Conservation (phyloP, 1,140 invertebrate species). For the Neodiprion virginianus region DNA sequence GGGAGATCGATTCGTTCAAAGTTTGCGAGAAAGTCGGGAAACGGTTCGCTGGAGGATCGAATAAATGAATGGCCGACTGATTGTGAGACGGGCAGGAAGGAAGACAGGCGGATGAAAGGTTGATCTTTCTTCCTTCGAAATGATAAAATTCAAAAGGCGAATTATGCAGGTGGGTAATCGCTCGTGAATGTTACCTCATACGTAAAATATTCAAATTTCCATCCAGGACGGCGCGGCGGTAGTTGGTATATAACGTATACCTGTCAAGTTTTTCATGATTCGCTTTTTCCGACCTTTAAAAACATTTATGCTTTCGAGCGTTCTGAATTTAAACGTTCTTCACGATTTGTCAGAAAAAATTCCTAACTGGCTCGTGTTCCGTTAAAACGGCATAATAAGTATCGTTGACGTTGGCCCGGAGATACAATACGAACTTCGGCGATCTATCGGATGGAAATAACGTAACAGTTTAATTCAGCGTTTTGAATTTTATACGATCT, state of each 20-base stretch:
- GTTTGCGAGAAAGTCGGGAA: too few relatives aligned
- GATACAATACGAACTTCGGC: background rate
- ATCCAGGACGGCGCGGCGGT: too few relatives aligned
- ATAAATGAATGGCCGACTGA: constrained; percentile 1
- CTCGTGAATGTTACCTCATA: constrained; percentile 13
- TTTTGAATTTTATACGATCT: background rate
- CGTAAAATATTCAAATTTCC: constrained; percentile 16
- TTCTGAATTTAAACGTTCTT: background rate
- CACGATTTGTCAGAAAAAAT: background rate
- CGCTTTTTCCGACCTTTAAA: background rate
- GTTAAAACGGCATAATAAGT: constrained; percentile 2
- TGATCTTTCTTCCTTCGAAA: background rate
- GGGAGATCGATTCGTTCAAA: too few relatives aligned
- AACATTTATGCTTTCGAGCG: background rate
- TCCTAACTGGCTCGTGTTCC: background rate
- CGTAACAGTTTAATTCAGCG: background rate
- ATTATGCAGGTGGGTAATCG: constrained; percentile 6
- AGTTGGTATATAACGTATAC: too few relatives aligned
- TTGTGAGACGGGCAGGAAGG: background rate
- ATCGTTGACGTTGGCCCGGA: background rate
- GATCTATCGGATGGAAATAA: constrained; percentile 3
- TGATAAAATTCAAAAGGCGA: background rate
- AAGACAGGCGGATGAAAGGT: background rate
- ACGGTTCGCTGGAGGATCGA: background rate
- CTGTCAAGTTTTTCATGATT: background rate